These are phyloP conservation scores for Phasianus colchicus DNA, from an alignment of 2,113 vertebrate genomes.

Conservation along the genomic window DNA sequence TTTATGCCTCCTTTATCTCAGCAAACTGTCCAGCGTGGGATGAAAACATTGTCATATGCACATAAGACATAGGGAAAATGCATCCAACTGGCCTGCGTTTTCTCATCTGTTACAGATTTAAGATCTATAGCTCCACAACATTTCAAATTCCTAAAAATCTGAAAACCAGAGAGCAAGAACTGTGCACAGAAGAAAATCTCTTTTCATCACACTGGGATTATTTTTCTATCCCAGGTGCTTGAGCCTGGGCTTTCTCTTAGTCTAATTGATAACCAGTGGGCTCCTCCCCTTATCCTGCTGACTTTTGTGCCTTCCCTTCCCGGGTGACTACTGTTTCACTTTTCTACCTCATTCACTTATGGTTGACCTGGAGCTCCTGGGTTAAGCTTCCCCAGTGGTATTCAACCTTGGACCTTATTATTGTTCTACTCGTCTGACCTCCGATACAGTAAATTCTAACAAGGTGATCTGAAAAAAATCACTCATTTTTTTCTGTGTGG, in stretches of 20 bases:
- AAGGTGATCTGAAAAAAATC: conserved; percentile 77
- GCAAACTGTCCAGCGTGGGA: not conserved
- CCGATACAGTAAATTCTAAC: conserved; percentile 73
- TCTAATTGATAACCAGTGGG: conserved; percentile 51
- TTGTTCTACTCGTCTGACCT: conserved; percentile 76
- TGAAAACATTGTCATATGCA: conserved; percentile 28
- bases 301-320: conserved; percentile 70
- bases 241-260: conserved; percentile 5
- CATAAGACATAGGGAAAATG: not conserved
- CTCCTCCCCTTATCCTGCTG: conserved; percentile 67
- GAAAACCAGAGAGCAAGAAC: not conserved
- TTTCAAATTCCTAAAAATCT: conserved; percentile 6
- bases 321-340: conserved; percentile 53
- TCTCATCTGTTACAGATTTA: conserved; percentile 24
- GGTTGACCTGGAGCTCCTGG: conserved; percentile 83
- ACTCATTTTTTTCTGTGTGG: conserved; percentile 74
- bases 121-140: conserved; percentile 1
- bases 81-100: not conserved
- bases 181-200: not conserved
- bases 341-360: conserved; percentile 75
- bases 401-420: conserved; percentile 76
- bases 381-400: conserved; percentile 83
- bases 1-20: not conserved
- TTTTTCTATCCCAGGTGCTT: conserved; percentile 1
- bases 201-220: conserved; percentile 19